These are phyloP conservation scores for Neomorphus geoffroyi DNA, from an alignment of 2,797 vertebrate genomes.

Conservation along the genomic window DNA sequence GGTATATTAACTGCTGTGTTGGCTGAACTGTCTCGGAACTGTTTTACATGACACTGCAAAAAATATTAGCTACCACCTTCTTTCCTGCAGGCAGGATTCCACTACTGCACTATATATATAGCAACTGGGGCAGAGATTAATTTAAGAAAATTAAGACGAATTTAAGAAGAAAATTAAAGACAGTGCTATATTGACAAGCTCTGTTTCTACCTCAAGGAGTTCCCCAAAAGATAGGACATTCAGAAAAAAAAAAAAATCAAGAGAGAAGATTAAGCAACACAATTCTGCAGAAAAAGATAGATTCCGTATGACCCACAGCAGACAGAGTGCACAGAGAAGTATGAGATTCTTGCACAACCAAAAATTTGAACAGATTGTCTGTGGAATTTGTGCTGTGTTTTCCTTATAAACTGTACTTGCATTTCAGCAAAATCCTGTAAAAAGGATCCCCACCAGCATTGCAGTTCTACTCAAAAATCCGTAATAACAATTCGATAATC, in stretches of 20 bases:
- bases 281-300: not conserved
- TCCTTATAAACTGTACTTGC: not conserved
- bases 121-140: not conserved
- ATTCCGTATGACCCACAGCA: fast-evolving
- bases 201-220: not conserved
- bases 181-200: not conserved
- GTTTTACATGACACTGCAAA: not conserved
- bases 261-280: not conserved
- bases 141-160: not conserved
- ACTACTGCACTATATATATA: not conserved
- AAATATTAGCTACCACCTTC: not conserved
- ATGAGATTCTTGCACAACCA: not conserved
- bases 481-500: not conserved
- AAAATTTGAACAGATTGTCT: not conserved
- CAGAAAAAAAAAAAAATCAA: not conserved
- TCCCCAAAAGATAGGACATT: not conserved
- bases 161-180: not conserved
- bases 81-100: not conserved
- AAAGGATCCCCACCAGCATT: not conserved
- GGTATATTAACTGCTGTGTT: slow-evolving; percentile 13
- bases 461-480: not conserved
- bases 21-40: not conserved
- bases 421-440: not conserved
- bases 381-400: not conserved
- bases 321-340: not conserved